Conservation (phyloP, 2,113 vertebrate genomes). For the Serilophus lunatus region DNA sequence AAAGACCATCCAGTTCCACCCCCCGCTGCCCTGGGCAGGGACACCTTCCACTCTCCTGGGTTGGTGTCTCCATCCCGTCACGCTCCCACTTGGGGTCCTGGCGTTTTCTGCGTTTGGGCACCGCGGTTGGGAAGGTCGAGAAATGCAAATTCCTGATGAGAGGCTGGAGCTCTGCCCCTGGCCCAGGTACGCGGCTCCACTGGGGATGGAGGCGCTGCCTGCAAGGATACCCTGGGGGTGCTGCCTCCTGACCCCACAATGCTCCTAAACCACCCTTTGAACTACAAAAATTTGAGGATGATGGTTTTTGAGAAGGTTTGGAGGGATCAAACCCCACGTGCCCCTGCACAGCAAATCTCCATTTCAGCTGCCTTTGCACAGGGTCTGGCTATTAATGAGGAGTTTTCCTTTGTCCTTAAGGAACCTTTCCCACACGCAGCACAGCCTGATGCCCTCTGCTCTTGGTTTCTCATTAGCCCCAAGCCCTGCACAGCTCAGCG, state of each 20-base stretch:
- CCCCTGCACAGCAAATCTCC: neutral
- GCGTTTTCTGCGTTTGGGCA: rapidly evolving
- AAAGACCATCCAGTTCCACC: neutral
- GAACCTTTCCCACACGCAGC: neutral
- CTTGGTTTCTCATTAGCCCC: neutral
- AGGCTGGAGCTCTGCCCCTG: neutral
- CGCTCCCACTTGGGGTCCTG: neutral
- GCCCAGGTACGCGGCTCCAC: no score
- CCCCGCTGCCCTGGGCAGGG: neutral
- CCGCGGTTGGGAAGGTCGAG: neutral
- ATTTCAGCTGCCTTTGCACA: neutral
- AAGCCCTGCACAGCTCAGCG: neutral
- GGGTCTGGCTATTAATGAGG: neutral
- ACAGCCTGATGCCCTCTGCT: neutral
- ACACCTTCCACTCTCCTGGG: neutral
- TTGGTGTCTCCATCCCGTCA: neutral
- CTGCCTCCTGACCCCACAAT: neutral
- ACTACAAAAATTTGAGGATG: neutral
- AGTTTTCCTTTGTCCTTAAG: constrained; percentile 38
- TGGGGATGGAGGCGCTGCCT: no score
- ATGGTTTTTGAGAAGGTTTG: no score
- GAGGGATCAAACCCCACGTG: neutral
- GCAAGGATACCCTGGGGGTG: neutral
- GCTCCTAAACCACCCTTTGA: neutral
- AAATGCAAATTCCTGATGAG: neutral